These are phyloP conservation scores for Vultur gryphus DNA, from an alignment of 2,797 vertebrate genomes.

Conservation along the genomic window DNA sequence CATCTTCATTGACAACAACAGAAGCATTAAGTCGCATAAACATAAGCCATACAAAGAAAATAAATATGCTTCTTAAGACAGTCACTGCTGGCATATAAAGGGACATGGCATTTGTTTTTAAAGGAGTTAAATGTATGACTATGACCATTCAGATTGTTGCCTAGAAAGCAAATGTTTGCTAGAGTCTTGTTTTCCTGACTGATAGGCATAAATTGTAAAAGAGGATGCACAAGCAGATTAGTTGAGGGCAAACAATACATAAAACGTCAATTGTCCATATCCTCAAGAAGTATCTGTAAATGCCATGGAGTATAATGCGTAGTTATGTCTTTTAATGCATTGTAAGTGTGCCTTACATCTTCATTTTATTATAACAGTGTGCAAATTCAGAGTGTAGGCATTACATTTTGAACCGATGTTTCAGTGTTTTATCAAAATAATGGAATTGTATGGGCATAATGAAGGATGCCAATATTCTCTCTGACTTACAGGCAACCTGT, in stretches of 20 bases:
- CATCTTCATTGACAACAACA: conserved; percentile 47
- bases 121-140: conserved; percentile 10
- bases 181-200: background rate
- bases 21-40: conserved; percentile 21
- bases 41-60: background rate
- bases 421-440: conserved; percentile 32
- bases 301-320: background rate
- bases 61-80: background rate
- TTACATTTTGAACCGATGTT: conserved; percentile 4
- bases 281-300: background rate
- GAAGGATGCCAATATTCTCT: conserved; percentile 24
- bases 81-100: background rate
- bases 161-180: background rate
- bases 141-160: background rate
- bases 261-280: background rate
- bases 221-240: conserved; percentile 4
- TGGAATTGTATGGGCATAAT: background rate
- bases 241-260: background rate
- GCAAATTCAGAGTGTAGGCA: background rate
- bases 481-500: conserved; percentile 24
- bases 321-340: background rate
- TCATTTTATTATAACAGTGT: background rate
- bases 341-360: conserved; percentile 14
- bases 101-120: conserved; percentile 37
- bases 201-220: background rate